Percentiles rank a stretch among this genome's conserved stretches.
Conservation (phyloP, 2,113 vertebrate species). For the Erythrocebus patas region DNA sequence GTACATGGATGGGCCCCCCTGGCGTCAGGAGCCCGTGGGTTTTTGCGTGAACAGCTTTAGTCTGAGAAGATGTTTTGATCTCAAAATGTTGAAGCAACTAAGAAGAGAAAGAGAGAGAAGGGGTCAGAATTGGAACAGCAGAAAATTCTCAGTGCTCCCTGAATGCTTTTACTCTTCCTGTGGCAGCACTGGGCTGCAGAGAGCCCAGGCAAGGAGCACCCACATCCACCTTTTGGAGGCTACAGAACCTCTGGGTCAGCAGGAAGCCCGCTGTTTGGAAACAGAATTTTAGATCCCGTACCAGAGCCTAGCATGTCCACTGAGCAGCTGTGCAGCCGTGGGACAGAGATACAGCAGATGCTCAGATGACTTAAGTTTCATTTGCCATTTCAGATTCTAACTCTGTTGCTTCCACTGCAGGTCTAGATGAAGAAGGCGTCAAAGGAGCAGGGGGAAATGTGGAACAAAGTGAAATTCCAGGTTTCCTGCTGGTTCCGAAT, state of each 20-base stretch:
- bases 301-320: neutral
- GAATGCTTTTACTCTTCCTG: neutral
- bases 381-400: neutral
- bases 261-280: too few relatives aligned
- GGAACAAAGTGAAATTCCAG: neutral
- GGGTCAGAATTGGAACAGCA: neutral
- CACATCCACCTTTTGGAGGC: neutral
- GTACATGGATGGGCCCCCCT: slow-evolving; percentile 85
- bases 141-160: neutral
- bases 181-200: neutral
- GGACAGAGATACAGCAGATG: neutral
- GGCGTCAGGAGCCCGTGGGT: slow-evolving; percentile 92
- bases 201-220: neutral
- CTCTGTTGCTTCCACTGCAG: neutral
- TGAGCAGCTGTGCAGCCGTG: neutral
- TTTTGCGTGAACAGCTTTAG: slow-evolving; percentile 86
- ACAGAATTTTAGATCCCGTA: neutral
- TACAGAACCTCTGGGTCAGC: neutral
- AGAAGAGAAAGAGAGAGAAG: slow-evolving; percentile 59
- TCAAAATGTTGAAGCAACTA: slow-evolving; percentile 93
- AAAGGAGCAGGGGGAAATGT: neutral
- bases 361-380: neutral
- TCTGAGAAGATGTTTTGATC: slow-evolving; percentile 85
- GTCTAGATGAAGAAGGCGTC: neutral
- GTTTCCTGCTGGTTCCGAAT: neutral